These are phyloP conservation scores for Berghia stephanieae DNA, from an alignment of 1,140 invertebrate species.

Conservation along the genomic window DNA sequence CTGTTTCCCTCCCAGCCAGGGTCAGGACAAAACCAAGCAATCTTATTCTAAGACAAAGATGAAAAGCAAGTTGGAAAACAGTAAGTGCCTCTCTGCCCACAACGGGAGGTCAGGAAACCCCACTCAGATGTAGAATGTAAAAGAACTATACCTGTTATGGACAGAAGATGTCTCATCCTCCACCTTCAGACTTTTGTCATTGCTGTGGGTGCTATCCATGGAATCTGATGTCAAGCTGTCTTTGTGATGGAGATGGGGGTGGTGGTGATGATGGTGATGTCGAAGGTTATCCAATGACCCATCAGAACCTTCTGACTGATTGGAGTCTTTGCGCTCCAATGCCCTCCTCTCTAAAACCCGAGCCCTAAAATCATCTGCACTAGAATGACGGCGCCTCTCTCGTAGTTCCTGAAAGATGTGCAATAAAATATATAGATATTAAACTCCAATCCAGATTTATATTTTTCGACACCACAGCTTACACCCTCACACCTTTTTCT, in stretches of 20 bases:
- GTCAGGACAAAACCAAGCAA: too few relatives aligned
- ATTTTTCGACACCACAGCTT: too few relatives aligned
- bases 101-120: too few relatives aligned
- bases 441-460: too few relatives aligned
- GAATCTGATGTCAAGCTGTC: slow-evolving; percentile 46
- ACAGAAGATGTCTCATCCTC: slow-evolving; percentile 57
- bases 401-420: slow-evolving; percentile 28
- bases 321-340: slow-evolving; percentile 60
- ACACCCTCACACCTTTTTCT: too few relatives aligned
- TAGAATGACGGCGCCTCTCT: slow-evolving; percentile 56
- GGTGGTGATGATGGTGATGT: too few relatives aligned
- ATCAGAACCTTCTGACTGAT: slow-evolving; percentile 60
- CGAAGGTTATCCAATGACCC: slow-evolving; percentile 53
- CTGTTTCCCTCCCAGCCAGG: too few relatives aligned
- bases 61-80: too few relatives aligned
- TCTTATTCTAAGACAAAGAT: too few relatives aligned
- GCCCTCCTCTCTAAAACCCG: slow-evolving; percentile 53
- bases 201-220: slow-evolving; percentile 40
- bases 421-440: too few relatives aligned
- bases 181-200: slow-evolving; percentile 40
- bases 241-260: too few relatives aligned
- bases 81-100: too few relatives aligned
- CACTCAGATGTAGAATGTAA: slow-evolving; percentile 14
- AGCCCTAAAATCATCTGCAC: slow-evolving; percentile 59
- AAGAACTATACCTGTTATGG: slow-evolving; percentile 52